Evolutionary conservation across 2,888 invertebrate species (phyloP).

Genomic region (Agriotes lineatus): DNA sequence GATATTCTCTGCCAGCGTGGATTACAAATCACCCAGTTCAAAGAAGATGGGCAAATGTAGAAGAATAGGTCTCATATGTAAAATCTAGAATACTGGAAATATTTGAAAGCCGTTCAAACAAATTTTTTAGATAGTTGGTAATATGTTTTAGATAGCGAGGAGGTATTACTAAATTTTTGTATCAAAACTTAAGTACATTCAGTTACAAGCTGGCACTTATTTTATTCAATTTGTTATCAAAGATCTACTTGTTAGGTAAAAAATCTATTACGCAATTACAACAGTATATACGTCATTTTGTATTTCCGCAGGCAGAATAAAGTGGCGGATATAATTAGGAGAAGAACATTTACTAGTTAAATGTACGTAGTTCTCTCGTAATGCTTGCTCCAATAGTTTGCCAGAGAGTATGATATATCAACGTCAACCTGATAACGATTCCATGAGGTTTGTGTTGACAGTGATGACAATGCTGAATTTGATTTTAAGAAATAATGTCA

Average conservation of each 20-base stretch:
- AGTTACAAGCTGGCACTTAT: no score
- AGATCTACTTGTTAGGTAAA: no score
- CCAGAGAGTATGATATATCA: slow-evolving; percentile 10
- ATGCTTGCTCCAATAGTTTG: neutral
- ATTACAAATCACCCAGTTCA: slow-evolving; percentile 4
- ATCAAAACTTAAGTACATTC: neutral
- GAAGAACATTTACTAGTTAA: neutral
- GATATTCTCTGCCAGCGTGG: slow-evolving; percentile 22
- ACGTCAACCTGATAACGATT: slow-evolving; percentile 40
- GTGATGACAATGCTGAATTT: slow-evolving; percentile 7
- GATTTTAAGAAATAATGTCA: slow-evolving; percentile 23
- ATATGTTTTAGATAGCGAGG: neutral
- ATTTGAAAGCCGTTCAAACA: no score
- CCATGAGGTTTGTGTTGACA: slow-evolving; percentile 5
- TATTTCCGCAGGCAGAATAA: neutral
- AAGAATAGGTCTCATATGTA: neutral
- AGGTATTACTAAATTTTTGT: neutral
- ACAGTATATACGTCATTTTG: neutral
- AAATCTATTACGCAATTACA: neutral
- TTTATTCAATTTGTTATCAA: no score
- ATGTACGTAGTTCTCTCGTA: slow-evolving; percentile 11
- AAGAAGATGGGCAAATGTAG: neutral
- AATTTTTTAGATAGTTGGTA: neutral
- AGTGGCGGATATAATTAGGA: neutral
- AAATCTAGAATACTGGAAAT: no score